These are phyloP conservation scores for Tadarida brasiliensis DNA, from an alignment of 2,797 vertebrate species.

Conservation along the genomic window DNA sequence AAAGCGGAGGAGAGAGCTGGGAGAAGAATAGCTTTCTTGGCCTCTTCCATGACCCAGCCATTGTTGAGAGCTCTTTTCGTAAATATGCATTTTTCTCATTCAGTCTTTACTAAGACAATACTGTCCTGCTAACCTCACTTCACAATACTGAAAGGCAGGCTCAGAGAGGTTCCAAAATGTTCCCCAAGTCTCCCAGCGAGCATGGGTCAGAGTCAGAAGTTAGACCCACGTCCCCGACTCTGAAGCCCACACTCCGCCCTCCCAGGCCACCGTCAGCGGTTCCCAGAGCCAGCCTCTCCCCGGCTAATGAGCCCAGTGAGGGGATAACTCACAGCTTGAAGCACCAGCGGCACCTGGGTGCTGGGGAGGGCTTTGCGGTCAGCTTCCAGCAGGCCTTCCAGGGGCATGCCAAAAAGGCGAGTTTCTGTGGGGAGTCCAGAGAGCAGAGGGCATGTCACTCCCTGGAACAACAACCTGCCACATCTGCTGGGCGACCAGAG, in stretches of 20 bases:
- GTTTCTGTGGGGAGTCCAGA: conserved; percentile 89
- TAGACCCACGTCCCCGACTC: neutral
- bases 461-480: neutral
- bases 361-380: conserved; percentile 92
- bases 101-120: neutral
- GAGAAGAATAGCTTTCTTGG: neutral
- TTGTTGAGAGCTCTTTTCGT: neutral
- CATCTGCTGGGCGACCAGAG: neutral
- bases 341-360: conserved; percentile 91
- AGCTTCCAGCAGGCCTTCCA: conserved; percentile 91
- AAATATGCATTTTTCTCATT: neutral
- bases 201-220: neutral
- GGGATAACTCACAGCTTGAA: conserved; percentile 90
- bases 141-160: neutral
- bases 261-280: neutral
- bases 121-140: neutral
- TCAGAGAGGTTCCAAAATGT: neutral
- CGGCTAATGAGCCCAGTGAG: neutral
- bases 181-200: neutral
- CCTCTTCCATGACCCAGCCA: neutral
- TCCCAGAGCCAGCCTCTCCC: neutral
- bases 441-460: neutral
- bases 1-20: neutral
- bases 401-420: conserved; percentile 92
- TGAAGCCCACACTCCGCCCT: neutral